A percentile compares a stretch with the other conserved stretches of the same genome.
Evolutionary conservation across 2,888 invertebrate species (phyloP).

Genomic region (Eurois occulta): DNA sequence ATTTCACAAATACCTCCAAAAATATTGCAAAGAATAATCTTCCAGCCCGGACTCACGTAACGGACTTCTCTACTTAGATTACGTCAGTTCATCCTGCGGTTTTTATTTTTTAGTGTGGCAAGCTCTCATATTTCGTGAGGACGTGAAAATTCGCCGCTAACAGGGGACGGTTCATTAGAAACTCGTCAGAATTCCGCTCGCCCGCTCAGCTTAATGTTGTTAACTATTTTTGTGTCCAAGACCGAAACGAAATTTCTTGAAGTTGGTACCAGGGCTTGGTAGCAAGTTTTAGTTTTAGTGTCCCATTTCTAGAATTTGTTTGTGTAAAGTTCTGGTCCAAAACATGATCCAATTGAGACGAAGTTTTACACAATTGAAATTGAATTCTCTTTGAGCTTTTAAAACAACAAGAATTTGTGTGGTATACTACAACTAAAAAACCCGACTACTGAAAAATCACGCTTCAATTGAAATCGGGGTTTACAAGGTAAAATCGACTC

Average conservation of each 20-base stretch:
- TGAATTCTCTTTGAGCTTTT: constrained; percentile 10
- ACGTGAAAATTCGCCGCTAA: constrained; percentile 64
- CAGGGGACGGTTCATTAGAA: constrained; percentile 79
- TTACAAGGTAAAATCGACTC: too few relatives aligned
- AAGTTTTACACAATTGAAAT: neutral
- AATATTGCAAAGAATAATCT: constrained; percentile 38
- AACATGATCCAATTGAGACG: neutral
- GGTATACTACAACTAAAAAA: too few relatives aligned
- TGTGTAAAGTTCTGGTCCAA: neutral
- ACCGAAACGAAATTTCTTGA: constrained; percentile 72
- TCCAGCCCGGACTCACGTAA: constrained; percentile 23
- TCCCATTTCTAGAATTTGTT: constrained; percentile 3
- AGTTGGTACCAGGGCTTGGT: constrained; percentile 51
- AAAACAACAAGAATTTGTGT: too few relatives aligned
- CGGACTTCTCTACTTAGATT: constrained; percentile 60
- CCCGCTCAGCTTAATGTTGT: constrained; percentile 83
- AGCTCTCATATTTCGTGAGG: constrained; percentile 71
- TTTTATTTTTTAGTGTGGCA: constrained; percentile 70
- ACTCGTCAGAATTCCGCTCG: constrained; percentile 77
- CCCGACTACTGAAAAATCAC: too few relatives aligned
- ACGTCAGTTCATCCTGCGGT: constrained; percentile 56
- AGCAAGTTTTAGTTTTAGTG: constrained; percentile 35
- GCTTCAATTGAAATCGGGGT: too few relatives aligned
- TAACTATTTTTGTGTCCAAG: constrained; percentile 85
- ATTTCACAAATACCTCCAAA: constrained; percentile 31